Evolutionary conservation across 2,797 vertebrate species (phyloP).

Genomic region (Parauchenoglanis punctatus): DNA sequence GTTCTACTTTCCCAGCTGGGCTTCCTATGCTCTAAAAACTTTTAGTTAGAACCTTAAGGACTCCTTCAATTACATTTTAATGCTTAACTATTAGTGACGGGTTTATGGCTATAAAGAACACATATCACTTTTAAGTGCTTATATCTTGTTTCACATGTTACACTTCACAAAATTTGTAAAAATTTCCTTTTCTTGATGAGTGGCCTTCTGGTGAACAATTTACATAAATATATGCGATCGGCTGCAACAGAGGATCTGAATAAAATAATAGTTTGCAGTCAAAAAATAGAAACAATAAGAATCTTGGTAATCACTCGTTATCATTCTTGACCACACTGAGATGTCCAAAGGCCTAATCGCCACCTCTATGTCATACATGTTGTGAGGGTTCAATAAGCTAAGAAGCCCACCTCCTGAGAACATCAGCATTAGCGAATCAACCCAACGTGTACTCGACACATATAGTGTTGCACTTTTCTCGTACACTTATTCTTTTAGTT

Average conservation of each 20-base stretch:
- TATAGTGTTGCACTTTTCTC: background rate
- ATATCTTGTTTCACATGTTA: background rate
- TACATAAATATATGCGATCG: background rate
- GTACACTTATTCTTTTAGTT: background rate
- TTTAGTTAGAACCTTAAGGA: background rate
- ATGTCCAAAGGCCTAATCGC: background rate
- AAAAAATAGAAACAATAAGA: background rate
- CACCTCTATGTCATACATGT: too few relatives aligned
- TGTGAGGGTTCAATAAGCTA: background rate
- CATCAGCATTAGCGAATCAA: background rate
- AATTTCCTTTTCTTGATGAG: background rate
- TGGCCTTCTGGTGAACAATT: background rate
- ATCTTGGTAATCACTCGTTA: background rate
- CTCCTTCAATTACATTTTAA: background rate
- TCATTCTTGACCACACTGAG: too few relatives aligned
- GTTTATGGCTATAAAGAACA: background rate
- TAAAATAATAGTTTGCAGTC: too few relatives aligned
- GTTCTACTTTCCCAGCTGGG: background rate
- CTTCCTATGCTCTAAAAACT: background rate
- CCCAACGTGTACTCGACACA: background rate
- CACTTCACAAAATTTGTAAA: background rate
- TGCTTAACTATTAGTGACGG: background rate
- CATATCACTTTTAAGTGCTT: background rate
- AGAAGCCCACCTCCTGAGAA: background rate
- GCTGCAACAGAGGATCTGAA: too few relatives aligned